phyloP scores from a whole-genome alignment of 2,797 vertebrate genomes.

The Gephyroberyx darwinii region DNA sequence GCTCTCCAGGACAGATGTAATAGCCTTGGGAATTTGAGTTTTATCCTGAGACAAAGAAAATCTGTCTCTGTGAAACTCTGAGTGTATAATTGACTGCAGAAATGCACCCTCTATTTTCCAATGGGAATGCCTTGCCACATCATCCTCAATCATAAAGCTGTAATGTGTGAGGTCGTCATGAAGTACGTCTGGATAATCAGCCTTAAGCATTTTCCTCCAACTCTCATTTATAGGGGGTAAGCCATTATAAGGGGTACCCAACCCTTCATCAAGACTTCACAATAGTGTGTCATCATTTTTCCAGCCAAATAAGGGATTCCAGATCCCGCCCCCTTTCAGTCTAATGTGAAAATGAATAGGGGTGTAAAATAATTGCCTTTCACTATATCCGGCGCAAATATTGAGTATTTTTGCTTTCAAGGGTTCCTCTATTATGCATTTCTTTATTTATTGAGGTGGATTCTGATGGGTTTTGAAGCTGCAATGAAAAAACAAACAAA shows the following conservation, averaged over 20 bases:
- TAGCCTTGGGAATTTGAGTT: constrained; percentile 66
- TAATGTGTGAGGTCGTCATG: constrained; percentile 48
- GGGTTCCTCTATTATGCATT: too few relatives aligned
- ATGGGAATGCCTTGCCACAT: constrained; percentile 36
- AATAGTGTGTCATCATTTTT: not conserved
- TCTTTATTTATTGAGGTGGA: too few relatives aligned
- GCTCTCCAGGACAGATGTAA: constrained; percentile 69
- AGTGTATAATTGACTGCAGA: constrained; percentile 60
- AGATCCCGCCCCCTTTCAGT: too few relatives aligned
- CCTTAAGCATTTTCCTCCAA: constrained; percentile 34
- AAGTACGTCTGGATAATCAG: constrained; percentile 37
- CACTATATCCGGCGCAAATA: too few relatives aligned
- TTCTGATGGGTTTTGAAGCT: too few relatives aligned
- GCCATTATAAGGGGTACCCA: constrained; percentile 23
- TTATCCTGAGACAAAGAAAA: constrained; percentile 48
- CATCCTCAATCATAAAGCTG: constrained; percentile 54
- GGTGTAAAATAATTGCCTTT: too few relatives aligned
- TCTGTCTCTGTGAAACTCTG: constrained; percentile 42
- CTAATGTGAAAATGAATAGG: too few relatives aligned
- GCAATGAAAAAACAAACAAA: too few relatives aligned
- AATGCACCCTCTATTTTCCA: constrained; percentile 41
- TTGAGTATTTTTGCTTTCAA: too few relatives aligned
- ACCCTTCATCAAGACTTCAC: not conserved
- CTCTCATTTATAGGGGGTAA: constrained; percentile 39
- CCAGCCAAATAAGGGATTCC: not conserved